Evolutionary conservation across 2,888 invertebrate genomes (phyloP).

Genomic region (Ophion obscuratus): DNA sequence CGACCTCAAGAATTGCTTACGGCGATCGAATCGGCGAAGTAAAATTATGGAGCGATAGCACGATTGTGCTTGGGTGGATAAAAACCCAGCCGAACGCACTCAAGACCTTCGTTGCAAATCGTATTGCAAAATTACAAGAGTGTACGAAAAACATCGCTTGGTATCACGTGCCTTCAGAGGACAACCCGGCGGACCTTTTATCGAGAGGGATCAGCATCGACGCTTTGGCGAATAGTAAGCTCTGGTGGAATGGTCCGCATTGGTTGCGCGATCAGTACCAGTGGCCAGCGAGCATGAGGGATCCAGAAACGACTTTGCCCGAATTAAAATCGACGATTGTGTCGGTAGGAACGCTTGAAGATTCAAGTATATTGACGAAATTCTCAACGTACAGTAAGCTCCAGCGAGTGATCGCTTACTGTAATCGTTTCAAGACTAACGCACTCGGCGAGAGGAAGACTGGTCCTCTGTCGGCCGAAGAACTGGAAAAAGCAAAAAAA

Average conservation of each 20-base stretch:
- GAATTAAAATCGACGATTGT: constrained; percentile 41
- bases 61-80: constrained; percentile 60
- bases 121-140: constrained; percentile 47
- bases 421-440: background rate
- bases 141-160: constrained; percentile 6
- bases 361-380: constrained; percentile 7
- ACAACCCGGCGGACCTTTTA: constrained; percentile 66
- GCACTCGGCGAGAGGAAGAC: no score
- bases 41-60: constrained; percentile 61
- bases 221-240: constrained; percentile 1
- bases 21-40: constrained; percentile 33
- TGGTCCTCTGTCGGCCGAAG: background rate
- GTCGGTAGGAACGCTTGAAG: background rate
- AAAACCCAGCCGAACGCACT: constrained; percentile 29
- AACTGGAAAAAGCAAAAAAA: constrained; percentile 44
- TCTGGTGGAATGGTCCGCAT: constrained; percentile 63
- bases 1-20: constrained; percentile 20
- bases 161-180: constrained; percentile 53
- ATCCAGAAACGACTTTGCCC: background rate
- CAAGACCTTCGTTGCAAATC: constrained; percentile 62
- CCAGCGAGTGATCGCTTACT: constrained; percentile 47
- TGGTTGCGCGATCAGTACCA: constrained; percentile 53
- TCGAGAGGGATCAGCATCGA: constrained; percentile 54
- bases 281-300: constrained; percentile 16
- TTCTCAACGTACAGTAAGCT: constrained; percentile 47